Base-by-base conservation (phyloP, 2,888 invertebrate genomes). In the Diogma glabrata region DNA sequence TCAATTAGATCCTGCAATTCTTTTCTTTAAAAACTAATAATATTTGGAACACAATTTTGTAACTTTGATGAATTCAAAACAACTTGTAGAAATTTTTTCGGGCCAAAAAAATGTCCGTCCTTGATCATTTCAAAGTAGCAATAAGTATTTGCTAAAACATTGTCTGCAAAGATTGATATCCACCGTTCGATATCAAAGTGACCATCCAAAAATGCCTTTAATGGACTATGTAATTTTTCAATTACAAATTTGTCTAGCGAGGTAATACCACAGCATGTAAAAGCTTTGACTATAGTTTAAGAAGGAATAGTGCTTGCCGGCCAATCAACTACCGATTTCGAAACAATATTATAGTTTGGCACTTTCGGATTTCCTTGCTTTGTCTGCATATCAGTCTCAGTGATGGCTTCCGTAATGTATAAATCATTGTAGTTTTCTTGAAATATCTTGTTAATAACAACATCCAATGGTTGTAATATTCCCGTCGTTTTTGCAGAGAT, bases 321-420 rank as follows among this genome's bases (percentile, higher is more conserved):
- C 28, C 47, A 47, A 47, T 47, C 47, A 17, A 47, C 23, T 26
- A 47, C 47, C 47, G 28, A 47, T 28, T 47, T 17, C 26, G 26
- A 28, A 10, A 47, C 47, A 20, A 10, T 48, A 30, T 30, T 30
- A 46, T 46, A 46, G 16, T 22, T 14, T 47, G 47, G 47, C 30
- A 47, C 16, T 47, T 47, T 47, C 9, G 47, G 28, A 47, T 47
- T 47, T 9, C 47, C 47, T 26, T 26, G 20, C 23, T 47, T 30
- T 47, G 47, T 47, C 14, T 47, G 47, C 23, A 46, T 23, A 10
- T 9, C n/a, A 19, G 46, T 16, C 23, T 46, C 26, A 23, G 46
- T 12, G 14, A 46, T 46, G 20, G 46, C 24, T 23, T 46, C 26
- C 4, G 46, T 20, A 26, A 46, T 46, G 20, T 45, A 45, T 45